Base-by-base conservation (phyloP, 2,888 invertebrate species). In the Nemoura dubitans region DNA sequence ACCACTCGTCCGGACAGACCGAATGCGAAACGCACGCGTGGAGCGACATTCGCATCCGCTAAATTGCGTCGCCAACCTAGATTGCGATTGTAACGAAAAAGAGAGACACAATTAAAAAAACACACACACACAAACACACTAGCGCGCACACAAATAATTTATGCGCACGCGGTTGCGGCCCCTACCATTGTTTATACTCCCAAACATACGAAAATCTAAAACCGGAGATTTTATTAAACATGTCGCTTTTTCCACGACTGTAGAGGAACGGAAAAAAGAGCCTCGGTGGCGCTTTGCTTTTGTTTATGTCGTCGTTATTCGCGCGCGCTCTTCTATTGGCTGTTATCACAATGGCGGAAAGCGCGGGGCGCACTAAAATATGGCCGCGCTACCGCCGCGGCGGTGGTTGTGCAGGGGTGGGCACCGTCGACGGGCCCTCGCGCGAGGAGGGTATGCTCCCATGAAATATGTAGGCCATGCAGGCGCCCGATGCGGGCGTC, bases 401-500 rank as follows among this genome's bases (percentile, higher is more conserved):
- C 10, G 36, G 36, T 36, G 59, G 59, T 14, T 59, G 59, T 21
- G 21, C 59, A 3, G 59, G 59, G 59, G 2, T 59, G 59, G 59
- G 2, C 14, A 21, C 59, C 21, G 59, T 59, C 21, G 21, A 21
- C 59, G 14, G 59, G 59, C 59, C 59, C 59, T 36, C 36, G 36
- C 36, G 36, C 36, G 3, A 36, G 59, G 6, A 1, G n/a, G 59
- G 59, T 21, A 1, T 59, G 59, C 59, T 21, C 59, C 59, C 59
- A 59, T 59, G 59, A 59, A 59, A 59, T 59, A 59, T 59, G 59
- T 59, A 59, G 59, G 59, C 59, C 59, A 59, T 59, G 59, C 59
- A 59, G 59, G 16, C 59, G 21, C 14, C 59, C 59, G 10, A 59
- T 59, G 59, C 59, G 59, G 36, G 59, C 59, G 59, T 59, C 59